A percentile compares a stretch with the other conserved stretches of the same genome.
Conservation (phyloP, 1,140 invertebrate genomes). For the Rhyzopertha dominica region DNA sequence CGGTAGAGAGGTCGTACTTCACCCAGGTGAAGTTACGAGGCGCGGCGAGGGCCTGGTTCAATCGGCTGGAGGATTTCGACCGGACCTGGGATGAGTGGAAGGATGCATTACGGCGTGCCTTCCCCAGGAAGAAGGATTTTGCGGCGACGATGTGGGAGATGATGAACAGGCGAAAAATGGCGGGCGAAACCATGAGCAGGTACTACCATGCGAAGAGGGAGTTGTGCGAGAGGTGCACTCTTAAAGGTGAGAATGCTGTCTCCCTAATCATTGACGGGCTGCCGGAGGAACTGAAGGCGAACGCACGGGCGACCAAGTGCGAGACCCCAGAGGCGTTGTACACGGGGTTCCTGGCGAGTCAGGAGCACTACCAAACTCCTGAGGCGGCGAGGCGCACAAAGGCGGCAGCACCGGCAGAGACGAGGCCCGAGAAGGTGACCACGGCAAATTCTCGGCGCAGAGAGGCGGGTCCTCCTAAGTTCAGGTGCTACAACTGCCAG, state of each 20-base stretch:
- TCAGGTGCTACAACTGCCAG: no score
- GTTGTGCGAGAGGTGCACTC: conserved; percentile 35
- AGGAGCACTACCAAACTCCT: no score
- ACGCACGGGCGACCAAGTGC: conserved; percentile 35
- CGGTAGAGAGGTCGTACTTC: conserved; percentile 20
- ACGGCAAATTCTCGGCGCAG: no score
- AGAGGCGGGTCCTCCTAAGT: no score
- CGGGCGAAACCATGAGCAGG: conserved; percentile 17
- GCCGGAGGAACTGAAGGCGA: conserved; percentile 30
- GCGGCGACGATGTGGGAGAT: conserved; percentile 15
- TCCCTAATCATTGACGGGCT: conserved; percentile 38
- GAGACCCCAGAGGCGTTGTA: conserved; percentile 30
- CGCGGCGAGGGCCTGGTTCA: conserved; percentile 30
- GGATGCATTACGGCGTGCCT: conserved; percentile 3
- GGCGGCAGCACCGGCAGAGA: no score
- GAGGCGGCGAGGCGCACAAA: no score
- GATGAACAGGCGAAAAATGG: conserved; percentile 10
- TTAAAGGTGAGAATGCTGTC: conserved; percentile 27
- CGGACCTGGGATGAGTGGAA: conserved; percentile 15
- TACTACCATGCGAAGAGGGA: conserved; percentile 39
- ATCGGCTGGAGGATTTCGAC: conserved; percentile 23
- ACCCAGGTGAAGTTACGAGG: conserved; percentile 19
- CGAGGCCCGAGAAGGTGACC: no score
- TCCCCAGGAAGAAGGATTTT: conserved; percentile 17
- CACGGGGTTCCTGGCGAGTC: conserved; percentile 30